These are phyloP conservation scores for Tetraneura akinire DNA, from an alignment of 1,140 invertebrate genomes.

Conservation along the genomic window DNA sequence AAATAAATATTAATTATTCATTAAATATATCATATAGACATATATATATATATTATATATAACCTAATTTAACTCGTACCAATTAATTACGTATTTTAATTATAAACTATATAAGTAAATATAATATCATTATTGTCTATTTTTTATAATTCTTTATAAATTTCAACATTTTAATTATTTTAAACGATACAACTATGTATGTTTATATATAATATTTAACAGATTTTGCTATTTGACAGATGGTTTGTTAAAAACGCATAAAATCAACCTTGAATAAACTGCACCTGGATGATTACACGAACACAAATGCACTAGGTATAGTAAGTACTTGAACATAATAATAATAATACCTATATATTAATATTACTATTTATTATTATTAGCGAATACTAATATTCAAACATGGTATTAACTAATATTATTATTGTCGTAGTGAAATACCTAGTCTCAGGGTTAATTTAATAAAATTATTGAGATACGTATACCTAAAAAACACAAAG, in stretches of 20 bases:
- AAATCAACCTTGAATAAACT: constrained; percentile 36
- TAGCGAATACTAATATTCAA: not conserved
- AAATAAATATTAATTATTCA: too few species aligned
- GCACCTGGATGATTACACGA: constrained; percentile 31
- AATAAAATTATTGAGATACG: constrained; percentile 11
- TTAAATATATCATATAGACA: too few species aligned
- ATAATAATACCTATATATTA: too few species aligned
- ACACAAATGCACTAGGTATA: not conserved
- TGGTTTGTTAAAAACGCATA: constrained; percentile 36
- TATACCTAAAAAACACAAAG: not conserved
- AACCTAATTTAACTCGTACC: too few species aligned
- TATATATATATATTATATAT: too few species aligned
- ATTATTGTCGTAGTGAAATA: too few species aligned
- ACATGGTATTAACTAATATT: not conserved
- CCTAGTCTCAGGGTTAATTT: constrained; percentile 26
- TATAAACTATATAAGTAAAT: too few species aligned
- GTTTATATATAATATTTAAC: not conserved
- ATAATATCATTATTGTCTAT: not conserved
- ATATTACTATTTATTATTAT: not conserved
- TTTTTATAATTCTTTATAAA: constrained; percentile 16
- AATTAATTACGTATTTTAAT: too few species aligned
- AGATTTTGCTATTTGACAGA: constrained; percentile 11
- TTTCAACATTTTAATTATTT: not conserved
- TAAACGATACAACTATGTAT: not conserved
- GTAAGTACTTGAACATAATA: constrained; percentile 3